These are phyloP conservation scores for Dendroctonus valens DNA, from an alignment of 1,140 invertebrate genomes.

Conservation along the genomic window DNA sequence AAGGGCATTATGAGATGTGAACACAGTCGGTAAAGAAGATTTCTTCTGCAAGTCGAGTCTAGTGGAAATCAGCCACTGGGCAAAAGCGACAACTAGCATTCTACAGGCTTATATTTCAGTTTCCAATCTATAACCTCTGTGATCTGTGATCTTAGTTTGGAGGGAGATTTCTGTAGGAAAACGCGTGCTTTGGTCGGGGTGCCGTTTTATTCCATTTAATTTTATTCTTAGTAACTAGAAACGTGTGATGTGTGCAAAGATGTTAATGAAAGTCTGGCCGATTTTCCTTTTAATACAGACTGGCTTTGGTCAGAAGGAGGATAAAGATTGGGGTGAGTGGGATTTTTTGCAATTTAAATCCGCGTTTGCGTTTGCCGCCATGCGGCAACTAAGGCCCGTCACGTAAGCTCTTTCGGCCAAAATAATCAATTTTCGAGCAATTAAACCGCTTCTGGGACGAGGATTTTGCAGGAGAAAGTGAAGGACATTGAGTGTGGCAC, in stretches of 20 bases:
- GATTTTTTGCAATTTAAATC: slow-evolving; percentile 23
- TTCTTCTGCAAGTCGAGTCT: no score
- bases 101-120: no score
- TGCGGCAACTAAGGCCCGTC: slow-evolving; percentile 30
- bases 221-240: not conserved
- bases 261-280: slow-evolving; percentile 33
- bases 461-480: no score
- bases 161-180: no score
- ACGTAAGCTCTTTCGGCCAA: slow-evolving; percentile 35
- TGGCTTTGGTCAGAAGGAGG: slow-evolving; percentile 15
- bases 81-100: no score
- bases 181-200: not conserved
- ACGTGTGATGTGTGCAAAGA: slow-evolving; percentile 18
- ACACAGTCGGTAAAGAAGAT: no score
- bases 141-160: no score
- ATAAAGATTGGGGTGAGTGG: slow-evolving; percentile 43
- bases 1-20: no score
- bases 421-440: slow-evolving; percentile 1
- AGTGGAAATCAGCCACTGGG: no score
- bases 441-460: not conserved
- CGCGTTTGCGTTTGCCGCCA: slow-evolving; percentile 33
- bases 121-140: no score
- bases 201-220: slow-evolving; percentile 2
- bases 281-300: not conserved
- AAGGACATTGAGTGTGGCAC: no score